Percentiles rank a stretch among this genome's conserved stretches.
These are phyloP conservation scores for Naja naja DNA, from an alignment of 2,113 vertebrate species.

Conservation along the genomic window DNA sequence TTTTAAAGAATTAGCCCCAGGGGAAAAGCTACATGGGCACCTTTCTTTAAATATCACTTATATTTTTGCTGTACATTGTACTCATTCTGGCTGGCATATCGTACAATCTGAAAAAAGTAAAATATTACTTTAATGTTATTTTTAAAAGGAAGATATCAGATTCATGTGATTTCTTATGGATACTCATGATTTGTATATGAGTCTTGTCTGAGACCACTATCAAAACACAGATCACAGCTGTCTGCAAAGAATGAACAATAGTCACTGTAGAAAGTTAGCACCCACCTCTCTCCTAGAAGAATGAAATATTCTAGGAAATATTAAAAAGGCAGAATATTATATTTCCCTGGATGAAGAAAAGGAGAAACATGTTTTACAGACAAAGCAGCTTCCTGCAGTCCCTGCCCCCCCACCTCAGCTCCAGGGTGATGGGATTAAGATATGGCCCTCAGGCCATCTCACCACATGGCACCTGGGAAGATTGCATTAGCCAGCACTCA, in stretches of 20 bases:
- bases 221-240: background rate
- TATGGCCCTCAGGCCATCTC: too few relatives aligned
- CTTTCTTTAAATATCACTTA: background rate
- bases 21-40: too few relatives aligned
- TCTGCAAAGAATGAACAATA: background rate
- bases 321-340: too few relatives aligned
- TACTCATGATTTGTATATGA: background rate
- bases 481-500: too few relatives aligned
- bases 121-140: background rate
- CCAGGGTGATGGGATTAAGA: too few relatives aligned
- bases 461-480: too few relatives aligned
- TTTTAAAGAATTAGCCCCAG: background rate
- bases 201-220: background rate
- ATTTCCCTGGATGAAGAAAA: too few relatives aligned
- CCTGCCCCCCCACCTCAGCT: too few relatives aligned
- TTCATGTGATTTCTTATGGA: background rate
- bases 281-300: too few relatives aligned
- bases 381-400: too few relatives aligned
- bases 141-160: background rate
- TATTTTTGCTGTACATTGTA: background rate
- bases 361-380: too few relatives aligned
- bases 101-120: background rate
- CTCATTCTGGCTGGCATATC: background rate
- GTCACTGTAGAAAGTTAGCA: background rate
- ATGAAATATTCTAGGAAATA: too few relatives aligned